Conservation (phyloP, 2,888 invertebrate species). For the Oscheius sp. region DNA sequence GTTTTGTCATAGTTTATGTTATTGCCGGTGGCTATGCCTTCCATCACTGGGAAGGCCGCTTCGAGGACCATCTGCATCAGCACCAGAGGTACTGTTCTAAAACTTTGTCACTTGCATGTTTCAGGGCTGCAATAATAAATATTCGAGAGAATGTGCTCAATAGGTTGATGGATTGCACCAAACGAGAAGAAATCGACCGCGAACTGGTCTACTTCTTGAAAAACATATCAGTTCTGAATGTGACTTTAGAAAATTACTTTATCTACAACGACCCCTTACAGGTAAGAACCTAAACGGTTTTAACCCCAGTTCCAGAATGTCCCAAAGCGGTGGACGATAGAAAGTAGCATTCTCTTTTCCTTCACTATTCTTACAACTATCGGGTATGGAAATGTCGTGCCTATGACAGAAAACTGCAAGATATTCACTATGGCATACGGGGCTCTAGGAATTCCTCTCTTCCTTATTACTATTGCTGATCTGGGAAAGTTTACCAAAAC, state of each 20-base stretch:
- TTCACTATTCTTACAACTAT: constrained; percentile 72
- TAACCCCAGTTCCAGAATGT: constrained; percentile 46
- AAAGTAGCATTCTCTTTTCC: constrained; percentile 67
- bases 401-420: constrained; percentile 65
- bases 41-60: constrained; percentile 66
- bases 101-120: not conserved
- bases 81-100: constrained; percentile 46
- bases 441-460: constrained; percentile 70
- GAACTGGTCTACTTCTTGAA: constrained; percentile 58
- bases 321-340: constrained; percentile 66
- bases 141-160: constrained; percentile 57
- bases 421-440: constrained; percentile 71
- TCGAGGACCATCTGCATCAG: constrained; percentile 59
- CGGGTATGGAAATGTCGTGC: constrained; percentile 71
- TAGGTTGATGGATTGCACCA: constrained; percentile 49
- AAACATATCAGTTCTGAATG: constrained; percentile 63
- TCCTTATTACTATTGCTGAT: constrained; percentile 71
- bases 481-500: constrained; percentile 63
- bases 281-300: constrained; percentile 19
- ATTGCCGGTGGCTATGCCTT: constrained; percentile 66
- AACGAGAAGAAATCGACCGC: constrained; percentile 59
- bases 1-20: constrained; percentile 67
- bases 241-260: constrained; percentile 67
- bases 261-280: constrained; percentile 58
- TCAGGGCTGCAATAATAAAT: constrained; percentile 45